Evolutionary conservation across 2,888 invertebrate species (phyloP), one percentile per base, ranked within the genome.

Genomic region (Oligia strigilis): DNA sequence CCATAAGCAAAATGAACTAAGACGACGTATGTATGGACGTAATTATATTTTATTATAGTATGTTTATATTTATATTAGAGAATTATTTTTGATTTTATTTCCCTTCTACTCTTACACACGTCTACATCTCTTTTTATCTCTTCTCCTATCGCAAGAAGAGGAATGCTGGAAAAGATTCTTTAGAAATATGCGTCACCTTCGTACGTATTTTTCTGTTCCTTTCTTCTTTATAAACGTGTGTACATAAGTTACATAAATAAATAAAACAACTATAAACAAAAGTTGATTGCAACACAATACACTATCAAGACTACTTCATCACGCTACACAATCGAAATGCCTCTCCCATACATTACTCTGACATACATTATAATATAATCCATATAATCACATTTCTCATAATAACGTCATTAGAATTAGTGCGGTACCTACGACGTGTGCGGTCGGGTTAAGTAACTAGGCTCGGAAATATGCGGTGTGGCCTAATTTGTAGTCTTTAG

Each of bases 351-450:
- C 95, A 96, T 97, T 96, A 97, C 95, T 87, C 92, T 92, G 94
- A 94, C 96, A 97, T 94, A 96, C 94, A 96, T 96, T 95, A 96
- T 95, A 95, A 93, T 96, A 94, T 96, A 95, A 95, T 95, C 95
- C 95, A 94, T 90, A 95, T 94, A 96, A 96, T 97, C 95, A 96
- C 94, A 95, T 96, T 94, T 95, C 94, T 95, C 94, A 96, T 97
- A 97, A 96, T 97, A 95, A 96, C 94, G 93, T 96, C 95, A 96
- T 97, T 97, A 96, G 96, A 97, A 97, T 97, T 97, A 97, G 97
- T 95, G 90, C 94, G 94, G 91, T 83, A 82, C 96, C 64, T 64
- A 78, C 84, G 60, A 86, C 96, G 96, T 97, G 97, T 97, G 97
- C 95, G 97, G 97, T 95, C 96, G 92, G 78, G 85, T 90, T 89